Conservation (phyloP, 23 tunicate species). For the Oikopleura vanhoeffeni region DNA sequence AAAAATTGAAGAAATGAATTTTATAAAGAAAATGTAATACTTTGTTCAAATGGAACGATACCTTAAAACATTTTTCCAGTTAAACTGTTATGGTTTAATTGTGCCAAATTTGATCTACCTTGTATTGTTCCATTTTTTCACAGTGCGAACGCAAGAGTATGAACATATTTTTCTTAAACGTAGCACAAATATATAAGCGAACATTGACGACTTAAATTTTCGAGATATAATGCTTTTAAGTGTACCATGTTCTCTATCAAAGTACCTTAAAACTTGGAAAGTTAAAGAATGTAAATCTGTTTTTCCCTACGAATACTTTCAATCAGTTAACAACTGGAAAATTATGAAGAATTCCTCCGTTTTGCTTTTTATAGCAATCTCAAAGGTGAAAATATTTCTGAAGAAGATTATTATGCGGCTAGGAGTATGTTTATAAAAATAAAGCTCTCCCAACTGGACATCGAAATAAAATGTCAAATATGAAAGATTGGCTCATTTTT, state of each 20-base stretch:
- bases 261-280: background rate
- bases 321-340: background rate
- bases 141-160: no score
- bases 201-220: no score
- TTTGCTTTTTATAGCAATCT: background rate
- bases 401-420: background rate
- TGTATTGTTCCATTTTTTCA: no score
- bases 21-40: no score
- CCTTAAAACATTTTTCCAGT: no score
- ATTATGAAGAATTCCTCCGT: background rate
- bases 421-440: background rate
- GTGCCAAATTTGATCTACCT: no score
- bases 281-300: background rate
- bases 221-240: background rate
- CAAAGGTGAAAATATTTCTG: background rate
- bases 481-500: background rate
- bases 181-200: no score
- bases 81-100: no score
- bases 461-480: background rate
- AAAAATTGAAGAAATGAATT: no score
- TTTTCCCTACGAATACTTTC: background rate
- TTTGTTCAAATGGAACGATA: no score
- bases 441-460: background rate
- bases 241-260: background rate
- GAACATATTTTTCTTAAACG: no score